phyloP scores from a whole-genome alignment of 2,888 invertebrate genomes.

The Rhaphigaster nebulosa region DNA sequence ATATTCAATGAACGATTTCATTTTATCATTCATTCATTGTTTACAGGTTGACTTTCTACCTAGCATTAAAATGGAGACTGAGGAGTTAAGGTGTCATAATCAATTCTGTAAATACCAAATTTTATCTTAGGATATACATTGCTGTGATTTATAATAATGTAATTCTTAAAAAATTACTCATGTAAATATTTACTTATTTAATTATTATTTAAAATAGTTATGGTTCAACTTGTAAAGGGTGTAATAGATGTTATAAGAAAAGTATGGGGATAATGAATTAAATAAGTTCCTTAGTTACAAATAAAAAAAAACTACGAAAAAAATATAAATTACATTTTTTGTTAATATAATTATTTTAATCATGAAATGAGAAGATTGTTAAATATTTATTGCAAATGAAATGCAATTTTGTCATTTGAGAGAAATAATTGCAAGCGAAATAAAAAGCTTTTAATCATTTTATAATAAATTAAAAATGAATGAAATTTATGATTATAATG shows the following conservation, averaged over 20 bases:
- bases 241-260: not conserved
- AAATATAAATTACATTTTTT: not conserved
- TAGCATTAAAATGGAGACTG: constrained; percentile 30
- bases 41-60: not conserved
- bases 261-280: not conserved
- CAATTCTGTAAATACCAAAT: not conserved
- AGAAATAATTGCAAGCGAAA: not conserved
- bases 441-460: not conserved
- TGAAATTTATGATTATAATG: no score
- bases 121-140: not conserved
- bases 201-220: not conserved
- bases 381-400: not conserved
- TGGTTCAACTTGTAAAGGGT: not conserved
- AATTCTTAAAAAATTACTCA: not conserved
- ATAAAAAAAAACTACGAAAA: not conserved
- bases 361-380: not conserved
- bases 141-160: constrained; percentile 20
- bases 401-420: not conserved
- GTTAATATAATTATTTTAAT: not conserved
- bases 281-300: not conserved
- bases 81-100: not conserved
- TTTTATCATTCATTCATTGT: not conserved
- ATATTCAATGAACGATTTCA: not conserved
- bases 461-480: not conserved
- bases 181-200: not conserved